These are phyloP conservation scores for Vulpes vulpes DNA, from an alignment of 2,113 vertebrate species.

Conservation along the genomic window DNA sequence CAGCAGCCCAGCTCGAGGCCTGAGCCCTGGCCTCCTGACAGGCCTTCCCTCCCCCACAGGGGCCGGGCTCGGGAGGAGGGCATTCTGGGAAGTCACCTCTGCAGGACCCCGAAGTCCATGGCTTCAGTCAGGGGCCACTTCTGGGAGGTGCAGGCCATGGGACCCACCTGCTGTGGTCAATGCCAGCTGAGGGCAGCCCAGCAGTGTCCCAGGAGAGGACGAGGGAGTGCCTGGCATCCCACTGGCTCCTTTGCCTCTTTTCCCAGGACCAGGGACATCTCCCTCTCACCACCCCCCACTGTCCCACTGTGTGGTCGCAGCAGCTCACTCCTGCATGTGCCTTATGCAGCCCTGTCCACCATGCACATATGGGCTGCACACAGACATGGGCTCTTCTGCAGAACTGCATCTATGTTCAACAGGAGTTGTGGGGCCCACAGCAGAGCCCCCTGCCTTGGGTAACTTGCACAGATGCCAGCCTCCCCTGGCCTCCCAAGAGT, in stretches of 20 bases:
- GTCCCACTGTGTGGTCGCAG: background rate
- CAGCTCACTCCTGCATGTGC: accelerated
- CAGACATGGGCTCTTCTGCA: accelerated
- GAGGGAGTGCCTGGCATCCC: background rate
- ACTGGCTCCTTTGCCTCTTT: background rate
- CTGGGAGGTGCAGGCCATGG: background rate
- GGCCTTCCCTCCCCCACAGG: background rate
- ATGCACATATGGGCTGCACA: accelerated
- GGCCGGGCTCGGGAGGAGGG: background rate
- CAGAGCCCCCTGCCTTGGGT: background rate
- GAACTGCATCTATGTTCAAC: background rate
- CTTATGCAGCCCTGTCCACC: accelerated
- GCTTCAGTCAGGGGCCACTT: background rate
- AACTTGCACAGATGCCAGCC: background rate
- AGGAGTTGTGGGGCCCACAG: background rate
- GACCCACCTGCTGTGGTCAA: background rate
- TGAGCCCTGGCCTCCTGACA: background rate
- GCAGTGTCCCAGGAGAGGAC: background rate
- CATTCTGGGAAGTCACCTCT: background rate
- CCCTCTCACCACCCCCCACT: background rate
- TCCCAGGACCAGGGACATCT: background rate
- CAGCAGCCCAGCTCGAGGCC: background rate
- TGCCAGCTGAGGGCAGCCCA: background rate
- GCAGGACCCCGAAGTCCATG: background rate
- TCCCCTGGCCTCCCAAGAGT: background rate